Evolutionary conservation across 2,113 vertebrate genomes (phyloP), one percentile per base, ranked within the genome.

Genomic region (Siphamia tubifer): DNA sequence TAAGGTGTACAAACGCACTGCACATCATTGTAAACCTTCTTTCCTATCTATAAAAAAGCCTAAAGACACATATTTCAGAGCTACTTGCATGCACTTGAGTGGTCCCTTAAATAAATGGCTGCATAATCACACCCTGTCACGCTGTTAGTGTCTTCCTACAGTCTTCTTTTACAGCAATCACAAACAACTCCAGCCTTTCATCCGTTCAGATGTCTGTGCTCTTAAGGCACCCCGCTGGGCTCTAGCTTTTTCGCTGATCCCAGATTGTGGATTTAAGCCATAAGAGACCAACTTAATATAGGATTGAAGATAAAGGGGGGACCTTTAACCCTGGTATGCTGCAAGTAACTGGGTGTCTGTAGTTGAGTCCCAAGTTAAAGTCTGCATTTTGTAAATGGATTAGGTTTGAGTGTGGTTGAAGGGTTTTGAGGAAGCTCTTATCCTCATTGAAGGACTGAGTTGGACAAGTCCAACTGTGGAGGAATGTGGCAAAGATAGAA

Each of bases 261-360:
- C 52, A 0, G 12, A 76, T 78, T 84, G 77, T 60, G 79, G 77
- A 78, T 77, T 87, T 79, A 86, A 79, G 53, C 68, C 56, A 48
- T 60, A 65, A 74, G 78, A 87, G 58, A 70, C 43, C 51, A 76
- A 62, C 47, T 79, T 88, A 80, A 88, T 87, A 77, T 81, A 69
- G 73, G 65, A 72, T 39, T 81, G 63, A 65, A 79, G 76, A 75
- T 81, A 69, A 68, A 64, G 31, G 10, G 8, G 10, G 27, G 44
- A 27, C 40, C 69, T 79, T 75, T 77, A 30, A 71, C 43, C 27
- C 23, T 15, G 4, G 53, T 60, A 21, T 60, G 28, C 57, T 69
- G 52, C 51, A 52, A 75, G 10, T 34, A 39, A 61, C 30, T 60
- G n/a, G 2, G 38, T 55, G 77, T 62, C 23, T 6, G 21, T 40